Percentiles rank a stretch among this genome's conserved stretches.
These are phyloP conservation scores for Embiotoca jacksoni DNA, from an alignment of 2,113 vertebrate species.

Conservation along the genomic window DNA sequence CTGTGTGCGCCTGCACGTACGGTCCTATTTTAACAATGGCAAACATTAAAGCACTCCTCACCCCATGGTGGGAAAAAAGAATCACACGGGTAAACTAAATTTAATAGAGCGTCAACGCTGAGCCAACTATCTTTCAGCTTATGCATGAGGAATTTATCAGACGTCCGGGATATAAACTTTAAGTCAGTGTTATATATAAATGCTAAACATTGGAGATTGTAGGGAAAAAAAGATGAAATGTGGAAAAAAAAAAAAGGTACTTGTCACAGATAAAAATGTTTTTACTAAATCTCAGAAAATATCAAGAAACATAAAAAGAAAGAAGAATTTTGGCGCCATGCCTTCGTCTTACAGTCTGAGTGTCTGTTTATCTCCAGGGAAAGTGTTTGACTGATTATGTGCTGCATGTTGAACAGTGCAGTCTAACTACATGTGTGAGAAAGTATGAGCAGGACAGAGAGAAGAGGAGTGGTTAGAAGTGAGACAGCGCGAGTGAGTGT, in stretches of 20 bases:
- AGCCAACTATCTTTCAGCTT: constrained; percentile 16
- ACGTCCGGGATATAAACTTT: constrained; percentile 3
- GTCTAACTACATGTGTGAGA: constrained; percentile 56
- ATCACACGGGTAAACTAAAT: background rate
- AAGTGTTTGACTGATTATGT: constrained; percentile 55
- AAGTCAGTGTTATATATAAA: background rate
- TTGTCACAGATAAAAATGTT: background rate
- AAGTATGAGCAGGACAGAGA: constrained; percentile 42
- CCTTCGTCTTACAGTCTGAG: constrained; percentile 7
- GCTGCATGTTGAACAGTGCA: constrained; percentile 24
- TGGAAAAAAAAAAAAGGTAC: background rate
- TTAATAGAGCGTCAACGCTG: background rate
- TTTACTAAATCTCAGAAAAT: background rate
- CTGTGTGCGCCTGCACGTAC: background rate
- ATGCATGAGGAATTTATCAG: constrained; percentile 28
- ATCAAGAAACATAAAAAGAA: constrained; percentile 10
- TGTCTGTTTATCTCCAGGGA: constrained; percentile 40
- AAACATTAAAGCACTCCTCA: background rate
- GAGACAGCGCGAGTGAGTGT: constrained; percentile 36
- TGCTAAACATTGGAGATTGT: background rate
- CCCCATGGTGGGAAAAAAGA: constrained; percentile 2
- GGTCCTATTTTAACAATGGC: background rate
- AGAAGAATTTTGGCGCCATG: constrained; percentile 6
- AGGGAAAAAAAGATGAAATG: background rate
- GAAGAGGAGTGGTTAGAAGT: constrained; percentile 36